A percentile compares a stretch with the other conserved stretches of the same genome.
Evolutionary conservation across 2,797 vertebrate genomes (phyloP).

Genomic region (Amniataba percoides): DNA sequence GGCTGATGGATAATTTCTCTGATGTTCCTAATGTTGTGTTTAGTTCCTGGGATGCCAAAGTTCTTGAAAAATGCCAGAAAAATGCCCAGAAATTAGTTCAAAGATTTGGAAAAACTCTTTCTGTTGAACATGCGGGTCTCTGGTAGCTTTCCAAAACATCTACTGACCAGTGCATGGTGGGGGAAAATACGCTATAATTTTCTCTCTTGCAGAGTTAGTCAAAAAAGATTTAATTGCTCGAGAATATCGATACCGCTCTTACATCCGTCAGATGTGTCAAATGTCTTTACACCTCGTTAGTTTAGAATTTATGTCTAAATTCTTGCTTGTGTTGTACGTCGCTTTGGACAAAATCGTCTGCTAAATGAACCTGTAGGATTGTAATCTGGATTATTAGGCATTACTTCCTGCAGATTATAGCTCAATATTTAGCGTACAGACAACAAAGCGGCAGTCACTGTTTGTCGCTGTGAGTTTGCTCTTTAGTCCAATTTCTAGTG

Average conservation of each 20-base stretch:
- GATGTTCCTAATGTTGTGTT: conserved; percentile 9
- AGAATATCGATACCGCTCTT: not conserved
- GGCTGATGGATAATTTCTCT: conserved; percentile 4
- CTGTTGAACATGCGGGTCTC: not conserved
- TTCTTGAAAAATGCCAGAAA: not conserved
- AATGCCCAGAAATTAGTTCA: not conserved
- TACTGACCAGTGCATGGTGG: not conserved
- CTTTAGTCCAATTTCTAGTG: not conserved
- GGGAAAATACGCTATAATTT: not conserved
- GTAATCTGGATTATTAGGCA: not conserved
- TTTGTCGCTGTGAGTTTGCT: not conserved
- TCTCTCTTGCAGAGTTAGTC: not conserved
- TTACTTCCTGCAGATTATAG: not conserved
- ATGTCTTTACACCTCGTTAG: no score
- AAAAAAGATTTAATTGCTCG: not conserved
- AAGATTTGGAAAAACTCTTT: not conserved
- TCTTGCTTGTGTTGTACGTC: no score
- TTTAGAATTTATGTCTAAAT: no score
- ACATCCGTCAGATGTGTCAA: not conserved
- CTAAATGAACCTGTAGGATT: no score
- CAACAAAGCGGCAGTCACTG: not conserved
- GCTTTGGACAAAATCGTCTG: no score
- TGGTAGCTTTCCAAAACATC: not conserved
- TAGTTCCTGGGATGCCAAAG: not conserved
- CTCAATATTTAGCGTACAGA: not conserved